Evolutionary conservation across 1,140 invertebrate genomes (phyloP).

Genomic region (Maniola jurtina): DNA sequence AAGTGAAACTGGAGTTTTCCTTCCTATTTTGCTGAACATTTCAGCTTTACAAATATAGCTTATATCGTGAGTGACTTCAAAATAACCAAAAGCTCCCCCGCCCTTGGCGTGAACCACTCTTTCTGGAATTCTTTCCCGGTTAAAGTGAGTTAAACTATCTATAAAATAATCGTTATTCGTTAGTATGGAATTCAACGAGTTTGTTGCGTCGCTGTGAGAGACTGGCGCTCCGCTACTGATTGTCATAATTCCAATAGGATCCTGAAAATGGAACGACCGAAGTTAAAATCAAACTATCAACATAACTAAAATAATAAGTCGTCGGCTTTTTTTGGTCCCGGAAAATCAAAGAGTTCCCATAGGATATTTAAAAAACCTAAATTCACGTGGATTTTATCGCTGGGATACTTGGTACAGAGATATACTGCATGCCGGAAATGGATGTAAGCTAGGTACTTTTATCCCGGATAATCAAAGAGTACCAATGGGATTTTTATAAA

Average conservation of each 20-base stretch:
- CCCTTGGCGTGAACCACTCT: conserved; percentile 97
- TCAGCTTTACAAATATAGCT: conserved; percentile 91
- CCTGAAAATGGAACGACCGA: too few relatives aligned
- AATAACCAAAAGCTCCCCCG: conserved; percentile 96
- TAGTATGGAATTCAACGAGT: conserved; percentile 68
- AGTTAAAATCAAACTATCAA: too few relatives aligned
- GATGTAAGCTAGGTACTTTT: too few relatives aligned
- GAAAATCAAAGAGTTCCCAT: too few relatives aligned
- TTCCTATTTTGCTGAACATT: conserved; percentile 90
- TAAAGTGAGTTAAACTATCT: conserved; percentile 94
- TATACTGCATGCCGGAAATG: too few relatives aligned
- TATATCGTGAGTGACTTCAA: conserved; percentile 96
- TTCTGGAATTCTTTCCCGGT: conserved; percentile 95
- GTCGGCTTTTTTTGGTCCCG: too few relatives aligned
- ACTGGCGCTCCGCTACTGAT: conserved; percentile 82
- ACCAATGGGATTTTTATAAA: too few relatives aligned
- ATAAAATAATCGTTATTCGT: conserved; percentile 92
- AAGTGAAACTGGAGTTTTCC: conserved; percentile 86
- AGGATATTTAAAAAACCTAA: too few relatives aligned
- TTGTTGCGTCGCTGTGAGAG: conserved; percentile 81
- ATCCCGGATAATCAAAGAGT: too few relatives aligned
- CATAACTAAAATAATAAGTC: too few relatives aligned
- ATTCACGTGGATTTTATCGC: too few relatives aligned
- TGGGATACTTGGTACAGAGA: too few relatives aligned
- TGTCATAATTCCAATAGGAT: conserved; percentile 88